These are phyloP conservation scores for Gymnarchus niloticus DNA, from an alignment of 2,113 vertebrate species.

Conservation along the genomic window DNA sequence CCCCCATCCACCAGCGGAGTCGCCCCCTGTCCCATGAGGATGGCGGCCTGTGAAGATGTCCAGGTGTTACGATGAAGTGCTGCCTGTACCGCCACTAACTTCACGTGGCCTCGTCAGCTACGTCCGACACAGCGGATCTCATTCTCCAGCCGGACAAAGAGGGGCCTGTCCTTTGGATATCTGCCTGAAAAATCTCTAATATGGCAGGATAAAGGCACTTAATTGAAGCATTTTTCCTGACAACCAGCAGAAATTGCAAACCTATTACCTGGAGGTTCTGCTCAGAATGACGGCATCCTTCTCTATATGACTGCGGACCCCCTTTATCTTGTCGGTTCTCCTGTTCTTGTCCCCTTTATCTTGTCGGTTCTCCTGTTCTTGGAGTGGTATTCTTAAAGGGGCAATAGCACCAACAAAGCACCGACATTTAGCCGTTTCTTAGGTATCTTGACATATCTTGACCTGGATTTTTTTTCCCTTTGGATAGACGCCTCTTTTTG, in stretches of 20 bases:
- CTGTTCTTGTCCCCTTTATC: background rate
- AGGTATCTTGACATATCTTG: background rate
- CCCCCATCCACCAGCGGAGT: too few species aligned
- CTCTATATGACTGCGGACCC: background rate
- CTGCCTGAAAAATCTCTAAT: background rate
- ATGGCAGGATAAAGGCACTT: background rate
- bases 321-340: background rate
- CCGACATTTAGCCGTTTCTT: background rate
- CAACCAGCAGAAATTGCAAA: background rate
- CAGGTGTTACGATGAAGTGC: background rate
- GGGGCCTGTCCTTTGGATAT: background rate
- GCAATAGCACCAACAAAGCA: background rate
- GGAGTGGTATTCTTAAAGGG: background rate
- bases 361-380: background rate
- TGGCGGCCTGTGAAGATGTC: background rate
- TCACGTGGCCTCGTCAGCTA: background rate
- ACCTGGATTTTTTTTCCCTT: background rate
- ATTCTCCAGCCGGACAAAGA: background rate
- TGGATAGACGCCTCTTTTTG: background rate
- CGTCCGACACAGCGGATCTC: background rate
- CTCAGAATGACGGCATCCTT: background rate
- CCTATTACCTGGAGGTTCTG: background rate
- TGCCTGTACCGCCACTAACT: background rate
- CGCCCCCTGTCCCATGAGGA: background rate
- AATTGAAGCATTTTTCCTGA: constrained; percentile 15